phyloP scores from a whole-genome alignment of 2,113 vertebrate genomes.

The Ondatra zibethicus region DNA sequence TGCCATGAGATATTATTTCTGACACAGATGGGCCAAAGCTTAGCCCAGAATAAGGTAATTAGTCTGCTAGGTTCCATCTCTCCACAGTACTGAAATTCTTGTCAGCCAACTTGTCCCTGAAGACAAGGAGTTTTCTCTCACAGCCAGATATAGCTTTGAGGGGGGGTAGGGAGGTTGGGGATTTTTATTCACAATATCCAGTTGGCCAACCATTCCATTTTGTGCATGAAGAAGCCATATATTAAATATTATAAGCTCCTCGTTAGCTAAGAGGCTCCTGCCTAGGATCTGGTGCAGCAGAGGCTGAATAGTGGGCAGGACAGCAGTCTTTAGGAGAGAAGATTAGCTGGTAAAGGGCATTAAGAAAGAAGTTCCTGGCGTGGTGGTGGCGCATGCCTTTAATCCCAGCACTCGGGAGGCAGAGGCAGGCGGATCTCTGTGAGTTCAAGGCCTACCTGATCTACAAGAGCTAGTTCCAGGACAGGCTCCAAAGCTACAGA shows the following conservation, averaged over 20 bases:
- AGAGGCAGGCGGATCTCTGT: no score
- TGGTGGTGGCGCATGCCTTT: no score
- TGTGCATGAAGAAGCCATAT: neutral
- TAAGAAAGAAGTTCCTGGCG: neutral
- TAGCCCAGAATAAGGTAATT: neutral
- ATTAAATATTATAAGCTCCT: neutral
- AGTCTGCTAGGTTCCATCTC: neutral
- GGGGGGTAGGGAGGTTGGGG: no score
- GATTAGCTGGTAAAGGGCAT: neutral
- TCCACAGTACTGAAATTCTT: neutral
- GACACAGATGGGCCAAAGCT: neutral
- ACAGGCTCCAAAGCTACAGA: no score
- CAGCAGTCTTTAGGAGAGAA: neutral
- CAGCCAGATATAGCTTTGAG: neutral
- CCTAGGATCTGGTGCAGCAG: neutral
- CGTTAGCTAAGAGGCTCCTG: neutral
- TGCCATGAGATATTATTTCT: neutral
- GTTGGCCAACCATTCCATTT: neutral
- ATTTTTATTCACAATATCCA: neutral
- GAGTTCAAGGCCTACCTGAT: no score
- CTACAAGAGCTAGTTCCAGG: no score
- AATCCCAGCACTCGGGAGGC: no score
- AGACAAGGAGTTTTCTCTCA: neutral
- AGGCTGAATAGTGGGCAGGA: neutral
- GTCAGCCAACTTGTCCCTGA: neutral